Percentiles rank a stretch among this genome's conserved stretches.
These are phyloP conservation scores for Clarias magur DNA, from an alignment of 2,113 vertebrate species.

Conservation along the genomic window DNA sequence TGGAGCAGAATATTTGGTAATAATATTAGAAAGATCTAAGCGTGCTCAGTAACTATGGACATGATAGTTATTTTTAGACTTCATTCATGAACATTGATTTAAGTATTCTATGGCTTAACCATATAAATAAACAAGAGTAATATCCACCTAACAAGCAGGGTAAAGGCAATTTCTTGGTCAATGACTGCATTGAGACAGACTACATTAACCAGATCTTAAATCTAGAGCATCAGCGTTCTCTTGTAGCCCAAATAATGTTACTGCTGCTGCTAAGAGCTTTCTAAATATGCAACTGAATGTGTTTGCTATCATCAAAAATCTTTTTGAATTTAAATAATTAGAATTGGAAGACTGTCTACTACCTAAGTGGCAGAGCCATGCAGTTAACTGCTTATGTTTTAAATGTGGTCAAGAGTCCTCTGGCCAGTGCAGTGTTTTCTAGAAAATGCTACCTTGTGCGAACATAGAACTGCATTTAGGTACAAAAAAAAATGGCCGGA, in stretches of 20 bases:
- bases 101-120: not conserved
- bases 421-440: not conserved
- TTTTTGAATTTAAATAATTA: not conserved
- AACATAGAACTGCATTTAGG: conserved; percentile 16
- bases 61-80: not conserved
- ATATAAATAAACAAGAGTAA: not conserved
- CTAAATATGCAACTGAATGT: not conserved
- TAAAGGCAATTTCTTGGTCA: not conserved
- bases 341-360: not conserved
- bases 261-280: not conserved
- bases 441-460: not conserved
- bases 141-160: not conserved
- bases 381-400: not conserved
- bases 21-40: not conserved
- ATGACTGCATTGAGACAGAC: not conserved
- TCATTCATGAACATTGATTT: not conserved
- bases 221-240: not conserved
- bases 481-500: not conserved
- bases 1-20: not conserved
- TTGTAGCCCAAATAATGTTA: not conserved
- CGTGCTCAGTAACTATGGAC: not conserved
- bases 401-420: not conserved
- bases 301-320: not conserved
- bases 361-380: not conserved
- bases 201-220: not conserved